Percentiles rank a stretch among this genome's conserved stretches.
Conservation (phyloP, 2,888 invertebrate genomes). For the Cheilosia impressa region DNA sequence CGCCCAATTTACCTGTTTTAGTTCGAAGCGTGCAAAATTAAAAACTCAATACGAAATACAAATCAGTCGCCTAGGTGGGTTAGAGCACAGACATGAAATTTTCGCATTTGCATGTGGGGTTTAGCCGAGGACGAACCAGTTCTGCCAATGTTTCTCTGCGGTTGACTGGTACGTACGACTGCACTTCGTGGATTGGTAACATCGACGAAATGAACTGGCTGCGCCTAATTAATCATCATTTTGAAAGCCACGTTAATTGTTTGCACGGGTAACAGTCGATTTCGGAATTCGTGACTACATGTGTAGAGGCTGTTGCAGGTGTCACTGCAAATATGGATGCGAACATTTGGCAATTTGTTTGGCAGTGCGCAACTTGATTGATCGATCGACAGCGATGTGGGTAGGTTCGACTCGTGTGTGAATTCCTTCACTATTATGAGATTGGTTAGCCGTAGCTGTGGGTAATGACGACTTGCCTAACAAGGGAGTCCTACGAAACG, state of each 20-base stretch:
- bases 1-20: conserved; percentile 59
- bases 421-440: background rate
- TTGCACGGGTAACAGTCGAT: conserved; percentile 33
- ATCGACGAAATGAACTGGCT: conserved; percentile 33
- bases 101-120: conserved; percentile 47
- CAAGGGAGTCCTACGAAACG: background rate
- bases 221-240: conserved; percentile 69
- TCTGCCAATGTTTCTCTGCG: conserved; percentile 3
- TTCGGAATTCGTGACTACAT: conserved; percentile 12
- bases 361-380: conserved; percentile 14
- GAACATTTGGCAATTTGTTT: conserved; percentile 24
- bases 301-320: conserved; percentile 24
- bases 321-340: conserved; percentile 18
- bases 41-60: conserved; percentile 46
- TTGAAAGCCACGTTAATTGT: conserved; percentile 18
- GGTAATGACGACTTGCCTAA: background rate
- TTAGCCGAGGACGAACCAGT: conserved; percentile 51
- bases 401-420: background rate
- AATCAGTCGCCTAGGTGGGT: conserved; percentile 58
- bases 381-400: conserved; percentile 18
- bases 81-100: conserved; percentile 21
- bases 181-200: background rate
- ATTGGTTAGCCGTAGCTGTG: background rate
- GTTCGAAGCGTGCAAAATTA: conserved; percentile 28
- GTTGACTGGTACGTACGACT: background rate